Evolutionary conservation across 2,113 vertebrate species (phyloP), one percentile per base, ranked within the genome.

Genomic region (Leuciscus idus): DNA sequence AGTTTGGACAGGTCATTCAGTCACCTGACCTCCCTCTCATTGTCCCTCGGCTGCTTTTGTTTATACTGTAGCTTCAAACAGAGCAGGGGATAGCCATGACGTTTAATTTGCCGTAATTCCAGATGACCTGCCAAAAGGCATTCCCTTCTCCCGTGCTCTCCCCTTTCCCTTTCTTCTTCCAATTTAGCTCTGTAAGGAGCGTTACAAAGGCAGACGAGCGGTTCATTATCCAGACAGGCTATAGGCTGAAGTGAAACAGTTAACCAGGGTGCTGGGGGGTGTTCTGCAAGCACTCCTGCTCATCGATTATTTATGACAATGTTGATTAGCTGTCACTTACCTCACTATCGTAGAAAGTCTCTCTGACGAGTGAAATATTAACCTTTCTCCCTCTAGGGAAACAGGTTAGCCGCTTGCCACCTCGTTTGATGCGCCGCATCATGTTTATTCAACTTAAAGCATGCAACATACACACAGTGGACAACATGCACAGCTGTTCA

Each of bases 291-390:
- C n/a, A 76, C 86, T 79, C 13, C 57, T 68, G 30, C 93, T 93
- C 95, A 96, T 96, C 94, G 95, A 95, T 95, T 96, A 96, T 96
- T 96, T 96, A 96, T 96, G 94, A 95, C 95, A 94, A 93, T 95
- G 95, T 94, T 96, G 95, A 96, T 96, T 95, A 96, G 95, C 95
- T 96, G 95, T 95, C 95, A 95, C 94, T 94, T 95, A 93, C 93
- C 93, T 93, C 90, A 89, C 92, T 92, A 91, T 91, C 89, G 92
- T 92, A 93, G 94, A 94, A 95, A 95, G 93, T 95, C 92, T 93
- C 92, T 94, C 93, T 95, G 94, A 96, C 94, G 94, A 95, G 91
- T 93, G 94, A 94, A 95, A 94, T 95, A 95, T 96, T 94, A 94
- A 93, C 93, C 92, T 93, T 93, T 91, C 91, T 91, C 91, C 92